phyloP scores from a whole-genome alignment of 2,888 invertebrate genomes.

The Sarcophaga subvicina region DNA sequence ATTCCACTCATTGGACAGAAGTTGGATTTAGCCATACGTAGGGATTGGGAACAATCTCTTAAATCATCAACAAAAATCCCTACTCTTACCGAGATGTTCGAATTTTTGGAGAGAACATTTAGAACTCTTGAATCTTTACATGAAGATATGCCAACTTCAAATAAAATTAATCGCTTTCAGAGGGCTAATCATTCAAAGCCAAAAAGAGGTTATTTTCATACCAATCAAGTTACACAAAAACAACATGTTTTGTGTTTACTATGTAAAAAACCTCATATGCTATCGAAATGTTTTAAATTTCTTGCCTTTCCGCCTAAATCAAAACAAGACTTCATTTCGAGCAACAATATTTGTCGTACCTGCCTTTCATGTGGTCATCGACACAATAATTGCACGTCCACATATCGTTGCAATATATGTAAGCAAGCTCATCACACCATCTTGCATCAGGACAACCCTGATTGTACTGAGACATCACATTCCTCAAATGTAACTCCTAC shows the following conservation, averaged over 20 bases:
- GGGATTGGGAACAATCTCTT: too few relatives aligned
- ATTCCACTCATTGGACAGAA: too few relatives aligned
- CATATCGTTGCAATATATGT: constrained; percentile 27
- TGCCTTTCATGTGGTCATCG: constrained; percentile 25
- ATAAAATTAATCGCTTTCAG: background rate
- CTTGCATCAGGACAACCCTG: background rate
- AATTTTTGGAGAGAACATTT: background rate
- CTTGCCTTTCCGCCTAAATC: constrained; percentile 3
- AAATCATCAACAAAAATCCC: constrained; percentile 29
- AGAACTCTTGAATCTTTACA: too few relatives aligned
- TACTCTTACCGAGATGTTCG: constrained; percentile 4
- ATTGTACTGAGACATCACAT: background rate
- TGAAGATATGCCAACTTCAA: too few relatives aligned
- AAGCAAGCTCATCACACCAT: constrained; percentile 22
- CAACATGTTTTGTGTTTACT: background rate
- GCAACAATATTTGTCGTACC: constrained; percentile 21
- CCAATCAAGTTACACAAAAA: background rate
- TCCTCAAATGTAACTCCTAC: background rate
- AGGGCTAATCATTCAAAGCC: background rate
- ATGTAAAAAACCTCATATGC: constrained; percentile 18
- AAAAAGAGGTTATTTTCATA: background rate
- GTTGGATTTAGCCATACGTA: too few relatives aligned
- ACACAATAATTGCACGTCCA: constrained; percentile 20
- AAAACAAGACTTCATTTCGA: background rate
- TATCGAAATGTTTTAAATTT: constrained; percentile 25